Base-by-base conservation (phyloP, 2,888 invertebrate genomes). In the Melipona bicolor region DNA sequence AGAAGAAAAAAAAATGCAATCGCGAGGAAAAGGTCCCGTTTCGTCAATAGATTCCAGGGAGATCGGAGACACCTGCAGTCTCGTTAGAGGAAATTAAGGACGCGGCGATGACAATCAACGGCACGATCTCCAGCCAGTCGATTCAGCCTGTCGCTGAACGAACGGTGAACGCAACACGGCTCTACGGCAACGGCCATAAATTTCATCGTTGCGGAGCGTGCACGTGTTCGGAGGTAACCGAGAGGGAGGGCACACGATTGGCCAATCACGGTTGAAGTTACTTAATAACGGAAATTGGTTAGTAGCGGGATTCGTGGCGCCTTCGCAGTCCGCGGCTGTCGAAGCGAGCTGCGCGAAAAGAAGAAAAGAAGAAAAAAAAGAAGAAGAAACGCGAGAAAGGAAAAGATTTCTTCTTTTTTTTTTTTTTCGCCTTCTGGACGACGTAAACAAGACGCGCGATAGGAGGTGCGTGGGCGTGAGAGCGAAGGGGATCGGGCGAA, bases 231-330 rank as follows among this genome's bases (percentile, higher is more conserved):
- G 59, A 64, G 75, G 77, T 49, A 59, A 64, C 62, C 49, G n/a
- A 59, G n/a, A 59, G 27, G 27, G 36, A 56, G 36, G 56, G 3
- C 32, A 4, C 71, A 68, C 83, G 71, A 75, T 84, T 75, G 78
- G 65, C 43, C 83, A 74, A 81, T 70, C 69, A 52, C 52, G 59
- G 61, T 9, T 24, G 50, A 54, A 49, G 85, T 85, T 85, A 72
- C 81, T 78, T 77, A 83, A 80, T 73, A 82, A 78, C 80, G 84
- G 78, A 86, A 86, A 87, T 86, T 76, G 65, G 61, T 50, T 43
- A 11, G 43, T 43, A 43, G 24, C 49, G n/a, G 54, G 65, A 17
- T 17, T 56, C 32, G 59, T 56, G 59, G 24, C 65, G 61, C 43
- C 72, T 49, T 24, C 56, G 56, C n/a, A 67, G 49, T 62, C 56